A percentile compares a stretch with the other conserved stretches of the same genome.
Conservation (phyloP, 2,888 invertebrate species). For the Lacanobia oleracea region DNA sequence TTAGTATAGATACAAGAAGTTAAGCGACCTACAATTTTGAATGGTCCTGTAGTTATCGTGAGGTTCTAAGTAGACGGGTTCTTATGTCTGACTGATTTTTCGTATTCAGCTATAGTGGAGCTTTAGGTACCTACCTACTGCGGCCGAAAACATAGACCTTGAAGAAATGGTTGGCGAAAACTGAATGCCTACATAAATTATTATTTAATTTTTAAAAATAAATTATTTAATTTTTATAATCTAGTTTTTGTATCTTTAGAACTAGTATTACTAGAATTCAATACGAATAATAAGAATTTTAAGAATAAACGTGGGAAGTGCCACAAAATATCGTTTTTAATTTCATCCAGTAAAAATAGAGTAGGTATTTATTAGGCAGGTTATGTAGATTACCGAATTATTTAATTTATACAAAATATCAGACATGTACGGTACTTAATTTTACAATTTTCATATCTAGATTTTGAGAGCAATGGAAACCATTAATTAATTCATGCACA, state of each 20-base stretch:
- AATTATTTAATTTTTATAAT: background rate
- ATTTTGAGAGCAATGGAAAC: no score
- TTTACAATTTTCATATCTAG: no score
- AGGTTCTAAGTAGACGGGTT: no score
- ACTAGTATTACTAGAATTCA: constrained; percentile 11
- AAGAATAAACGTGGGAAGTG: constrained; percentile 8
- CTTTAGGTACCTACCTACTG: background rate
- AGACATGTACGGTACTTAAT: background rate
- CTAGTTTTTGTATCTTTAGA: background rate
- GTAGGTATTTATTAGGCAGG: constrained; percentile 18
- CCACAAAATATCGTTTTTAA: background rate
- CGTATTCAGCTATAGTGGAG: no score
- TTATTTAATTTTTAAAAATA: background rate
- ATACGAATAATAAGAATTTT: constrained; percentile 3
- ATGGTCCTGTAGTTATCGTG: no score
- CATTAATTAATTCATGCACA: background rate
- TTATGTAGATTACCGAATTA: background rate
- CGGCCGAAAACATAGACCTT: background rate
- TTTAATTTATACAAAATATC: constrained; percentile 1
- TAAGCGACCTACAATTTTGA: no score
- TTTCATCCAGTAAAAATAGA: constrained; percentile 21
- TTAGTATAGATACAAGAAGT: no score
- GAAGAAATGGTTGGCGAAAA: background rate
- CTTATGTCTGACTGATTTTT: no score
- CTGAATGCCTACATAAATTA: background rate